Evolutionary conservation across 2,113 vertebrate species (phyloP), one percentile per base, ranked within the genome.

Genomic region (Brachyistius frenatus): DNA sequence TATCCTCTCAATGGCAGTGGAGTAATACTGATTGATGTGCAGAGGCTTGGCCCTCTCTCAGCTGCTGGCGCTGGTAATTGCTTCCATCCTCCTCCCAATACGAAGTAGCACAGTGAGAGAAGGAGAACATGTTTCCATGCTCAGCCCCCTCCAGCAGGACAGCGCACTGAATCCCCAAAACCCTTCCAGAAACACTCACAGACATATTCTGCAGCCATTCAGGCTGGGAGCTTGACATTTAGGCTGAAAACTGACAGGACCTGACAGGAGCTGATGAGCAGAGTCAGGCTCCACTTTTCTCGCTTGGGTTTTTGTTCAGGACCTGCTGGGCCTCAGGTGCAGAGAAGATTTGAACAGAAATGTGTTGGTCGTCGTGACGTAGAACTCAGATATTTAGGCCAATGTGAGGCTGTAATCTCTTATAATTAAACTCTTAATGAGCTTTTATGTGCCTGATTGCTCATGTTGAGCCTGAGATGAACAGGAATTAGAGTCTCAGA

Each of bases 11-110:
- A 73, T 44, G 65, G 76, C 67, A 31, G 72, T 4, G 70, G 75
- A 64, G 72, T 88, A 87, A 88, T 86, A 70, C 90, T 89, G 93
- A 94, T 93, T 90, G 86, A 94, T 90, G 85, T 87, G 82, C 85
- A 77, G 83, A 82, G 86, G 74, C 78, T 80, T 88, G 90, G 91
- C 83, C 78, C 83, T 70, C 80, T 87, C 86, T 90, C 86, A 85
- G 89, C 82, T 86, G 81, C 92, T 90, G 88, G 82, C 2, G 73
- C 87, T 91, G 87, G 86, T 91, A 93, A 93, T 93, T 93, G 89
- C 91, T 91, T 92, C 91, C 90, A 89, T 90, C 76, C 86, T 88
- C 82, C 87, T 83, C 70, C 86, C 60, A 74, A 68, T 75, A 9
- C 30, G 56, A 76, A 86, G 87, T 5, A 83, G 84, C 76, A 16